Base-by-base conservation (phyloP, 2,888 invertebrate genomes). In the Halictus quadricinctus region DNA sequence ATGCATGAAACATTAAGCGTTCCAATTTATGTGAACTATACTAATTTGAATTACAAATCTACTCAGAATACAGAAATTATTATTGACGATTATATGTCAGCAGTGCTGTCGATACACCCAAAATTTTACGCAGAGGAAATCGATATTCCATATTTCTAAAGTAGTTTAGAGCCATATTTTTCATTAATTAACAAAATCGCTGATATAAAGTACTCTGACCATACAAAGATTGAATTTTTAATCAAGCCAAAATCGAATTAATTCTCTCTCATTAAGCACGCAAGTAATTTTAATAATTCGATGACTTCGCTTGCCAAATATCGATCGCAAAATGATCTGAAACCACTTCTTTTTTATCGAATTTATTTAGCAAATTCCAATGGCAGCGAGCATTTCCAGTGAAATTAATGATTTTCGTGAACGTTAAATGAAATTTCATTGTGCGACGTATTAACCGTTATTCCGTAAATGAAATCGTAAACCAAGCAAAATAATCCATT, bases 1-100 rank as follows among this genome's bases (percentile, higher is more conserved):
- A 69, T 36, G 36, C 36, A 1, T 41, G 69, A 69, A 69, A 21
- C 41, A 69, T 69, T 21, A 21, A 21, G 18, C 64, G 41, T 21
- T 36, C 29, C 29, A 64, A 69, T 69, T 69, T 41, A 41, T 43
- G 70, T 43, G 43, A 70, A 70, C 70, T 43, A 43, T 41, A 43
- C 41, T 21, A 43, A 43, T 43, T 70, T 43, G 70, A 70, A 70
- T 70, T n/a, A 43, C 70, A 70, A 70, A 70, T 70, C 70, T 43
- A 70, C 43, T 43, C 43, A 25, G 43, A n/a, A 13, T 13, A 70
- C 43, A 43, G 41, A 70, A 70, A 70, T 70, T 43, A 70, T 70
- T 43, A 70, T 70, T 70, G 43, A 70, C 70, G 70, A 43, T 43
- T 70, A 41, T 43, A 43, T 70, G 70, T 43, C 70, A 70, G 4